Conservation (phyloP, 2,797 vertebrate genomes). For the Sebastes taczanowskii region DNA sequence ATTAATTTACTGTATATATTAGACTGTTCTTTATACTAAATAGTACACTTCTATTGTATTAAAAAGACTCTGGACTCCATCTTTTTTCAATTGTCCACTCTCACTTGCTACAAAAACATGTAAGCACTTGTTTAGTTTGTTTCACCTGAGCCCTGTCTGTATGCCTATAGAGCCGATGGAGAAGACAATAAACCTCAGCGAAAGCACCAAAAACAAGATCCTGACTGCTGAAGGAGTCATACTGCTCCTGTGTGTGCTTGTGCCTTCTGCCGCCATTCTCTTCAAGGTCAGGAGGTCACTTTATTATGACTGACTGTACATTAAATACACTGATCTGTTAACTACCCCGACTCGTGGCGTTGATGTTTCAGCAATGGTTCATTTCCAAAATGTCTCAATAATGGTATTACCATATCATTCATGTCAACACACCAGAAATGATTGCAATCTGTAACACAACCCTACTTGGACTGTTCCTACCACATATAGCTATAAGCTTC, state of each 20-base stretch:
- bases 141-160: conserved; percentile 17
- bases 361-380: neutral
- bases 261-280: conserved; percentile 71
- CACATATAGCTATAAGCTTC: neutral
- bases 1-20: conserved; percentile 1
- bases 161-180: conserved; percentile 63
- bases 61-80: neutral
- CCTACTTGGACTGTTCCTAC: neutral
- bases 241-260: conserved; percentile 74
- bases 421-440: neutral
- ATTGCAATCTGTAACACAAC: neutral
- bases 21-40: conserved; percentile 2
- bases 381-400: conserved; percentile 8
- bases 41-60: neutral
- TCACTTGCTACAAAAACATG: neutral
- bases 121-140: neutral
- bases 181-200: conserved; percentile 71
- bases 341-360: neutral
- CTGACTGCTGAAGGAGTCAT: conserved; percentile 77
- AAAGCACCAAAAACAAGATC: conserved; percentile 80
- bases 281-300: conserved; percentile 67
- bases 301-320: neutral
- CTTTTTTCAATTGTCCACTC: neutral
- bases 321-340: neutral
- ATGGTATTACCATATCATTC: neutral